Conservation (phyloP, 2,797 vertebrate species). For the Parauchenoglanis ngamensis region DNA sequence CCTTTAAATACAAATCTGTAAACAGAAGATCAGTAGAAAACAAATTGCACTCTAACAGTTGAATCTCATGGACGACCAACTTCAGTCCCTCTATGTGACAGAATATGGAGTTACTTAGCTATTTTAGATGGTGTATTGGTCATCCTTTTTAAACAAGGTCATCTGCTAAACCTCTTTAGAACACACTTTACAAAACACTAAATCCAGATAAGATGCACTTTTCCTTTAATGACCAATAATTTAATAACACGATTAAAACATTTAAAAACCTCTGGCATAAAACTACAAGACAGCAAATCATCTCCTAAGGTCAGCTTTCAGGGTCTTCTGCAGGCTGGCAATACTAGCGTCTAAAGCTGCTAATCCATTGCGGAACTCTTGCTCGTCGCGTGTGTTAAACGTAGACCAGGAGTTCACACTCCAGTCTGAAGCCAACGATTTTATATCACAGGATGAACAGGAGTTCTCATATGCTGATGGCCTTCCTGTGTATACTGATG, state of each 20-base stretch:
- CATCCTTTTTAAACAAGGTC: not conserved
- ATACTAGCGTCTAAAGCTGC: slow-evolving; percentile 91
- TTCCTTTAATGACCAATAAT: slow-evolving; percentile 18
- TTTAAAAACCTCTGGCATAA: slow-evolving; percentile 24
- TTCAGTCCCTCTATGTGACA: not conserved
- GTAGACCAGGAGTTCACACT: slow-evolving; percentile 82
- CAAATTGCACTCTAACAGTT: not conserved
- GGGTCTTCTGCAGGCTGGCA: slow-evolving; percentile 82
- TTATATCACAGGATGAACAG: slow-evolving; percentile 70
- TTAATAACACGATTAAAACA: slow-evolving; percentile 31
- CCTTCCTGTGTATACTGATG: slow-evolving; percentile 23
- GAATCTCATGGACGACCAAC: not conserved
- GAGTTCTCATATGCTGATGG: slow-evolving; percentile 57
- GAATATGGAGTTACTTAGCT: not conserved
- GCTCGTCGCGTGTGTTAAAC: slow-evolving; percentile 86
- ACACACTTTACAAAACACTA: not conserved
- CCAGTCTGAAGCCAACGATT: slow-evolving; percentile 77
- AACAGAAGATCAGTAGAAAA: not conserved
- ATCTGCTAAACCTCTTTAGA: not conserved
- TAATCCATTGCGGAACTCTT: slow-evolving; percentile 85
- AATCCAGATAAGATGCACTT: not conserved
- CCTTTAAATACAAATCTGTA: not conserved
- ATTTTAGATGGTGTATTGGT: not conserved
- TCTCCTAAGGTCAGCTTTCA: slow-evolving; percentile 76
- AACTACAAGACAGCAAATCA: slow-evolving; percentile 56